Base-by-base conservation (phyloP, 1,140 invertebrate genomes). In the Anastatus disparis region DNA sequence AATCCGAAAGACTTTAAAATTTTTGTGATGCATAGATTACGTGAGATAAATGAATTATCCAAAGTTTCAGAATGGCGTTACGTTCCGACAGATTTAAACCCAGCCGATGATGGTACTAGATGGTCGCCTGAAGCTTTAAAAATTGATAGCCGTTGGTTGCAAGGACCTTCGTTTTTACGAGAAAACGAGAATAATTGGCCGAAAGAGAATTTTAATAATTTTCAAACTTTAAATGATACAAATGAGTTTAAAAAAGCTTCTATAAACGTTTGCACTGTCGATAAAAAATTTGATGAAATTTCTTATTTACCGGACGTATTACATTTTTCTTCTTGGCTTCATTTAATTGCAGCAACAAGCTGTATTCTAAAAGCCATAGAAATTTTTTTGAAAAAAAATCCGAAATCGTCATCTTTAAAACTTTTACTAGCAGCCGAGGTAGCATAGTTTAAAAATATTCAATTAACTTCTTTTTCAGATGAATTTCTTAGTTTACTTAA, bases 11-110 rank as follows among this genome's bases (percentile, higher is more conserved):
- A 70, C 1, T 82, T 79, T 67, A 82, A 85, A 72, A 67, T 73
- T 0, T 87, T 81, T 73, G 81, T 86, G 0, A 77, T 81, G 1
- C 80, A 86, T 71, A 59, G 84, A n/a, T 72, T 87, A 1, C 72
- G 74, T 3, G 78, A 83, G 70, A 86, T 87, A 9, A 73, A 80
- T 6, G 67, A 75, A n/a, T 13, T 58, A 0, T 76, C 78, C 0
- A 22, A 71, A 38, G 29, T 27, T 3, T 10, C 24, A 2, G 74
- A 78, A 15, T 78, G 78, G 75, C 44, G 64, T 15, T 79, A 72
- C 74, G 38, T 77, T n/a, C 77, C 79, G 0, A 67, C 75, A 0
- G 48, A 61, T 10, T 15, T 70, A 0, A 83, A 83, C 42, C 69
- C 74, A 12, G 79, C 78, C 0, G 79, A 83, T 46, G 48, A 63